Percentiles rank a stretch among this genome's conserved stretches.
phyloP scores from a whole-genome alignment of 2,113 vertebrate genomes.

The Zosterops pallidus region DNA sequence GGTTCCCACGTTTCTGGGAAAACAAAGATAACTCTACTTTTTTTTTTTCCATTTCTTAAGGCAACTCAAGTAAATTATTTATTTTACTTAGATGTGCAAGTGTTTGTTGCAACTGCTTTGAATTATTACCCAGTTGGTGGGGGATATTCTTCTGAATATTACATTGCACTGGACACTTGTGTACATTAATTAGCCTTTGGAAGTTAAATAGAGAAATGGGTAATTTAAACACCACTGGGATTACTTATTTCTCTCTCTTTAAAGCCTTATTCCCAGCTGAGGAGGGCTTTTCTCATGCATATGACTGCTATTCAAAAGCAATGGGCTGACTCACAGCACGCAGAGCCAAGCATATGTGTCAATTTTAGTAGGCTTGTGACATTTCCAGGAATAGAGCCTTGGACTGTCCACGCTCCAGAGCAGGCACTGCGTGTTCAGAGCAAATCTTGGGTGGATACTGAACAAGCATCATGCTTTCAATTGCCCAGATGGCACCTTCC shows the following conservation, averaged over 20 bases:
- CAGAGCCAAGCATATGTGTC: neutral
- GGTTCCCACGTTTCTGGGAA: neutral
- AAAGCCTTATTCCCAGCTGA: neutral
- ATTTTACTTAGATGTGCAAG: neutral
- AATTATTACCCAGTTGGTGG: neutral
- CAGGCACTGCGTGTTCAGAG: neutral
- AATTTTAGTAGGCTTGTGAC: neutral
- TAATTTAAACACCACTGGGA: neutral
- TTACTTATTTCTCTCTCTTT: conserved; percentile 14
- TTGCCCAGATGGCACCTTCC: neutral
- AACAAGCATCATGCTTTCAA: neutral
- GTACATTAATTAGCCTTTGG: neutral
- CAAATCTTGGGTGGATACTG: neutral
- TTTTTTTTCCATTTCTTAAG: neutral
- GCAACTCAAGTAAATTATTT: neutral
- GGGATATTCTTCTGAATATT: neutral
- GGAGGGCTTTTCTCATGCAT: conserved; percentile 36
- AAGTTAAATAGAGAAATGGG: neutral
- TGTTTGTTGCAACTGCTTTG: neutral
- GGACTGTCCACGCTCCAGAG: neutral
- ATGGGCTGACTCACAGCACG: neutral
- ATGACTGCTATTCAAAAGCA: neutral
- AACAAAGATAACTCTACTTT: neutral
- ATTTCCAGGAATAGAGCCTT: neutral
- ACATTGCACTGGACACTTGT: neutral